A percentile compares a stretch with the other conserved stretches of the same genome.
These are phyloP conservation scores for Basileuterus tristriatus DNA, from an alignment of 2,797 vertebrate species.

Conservation along the genomic window DNA sequence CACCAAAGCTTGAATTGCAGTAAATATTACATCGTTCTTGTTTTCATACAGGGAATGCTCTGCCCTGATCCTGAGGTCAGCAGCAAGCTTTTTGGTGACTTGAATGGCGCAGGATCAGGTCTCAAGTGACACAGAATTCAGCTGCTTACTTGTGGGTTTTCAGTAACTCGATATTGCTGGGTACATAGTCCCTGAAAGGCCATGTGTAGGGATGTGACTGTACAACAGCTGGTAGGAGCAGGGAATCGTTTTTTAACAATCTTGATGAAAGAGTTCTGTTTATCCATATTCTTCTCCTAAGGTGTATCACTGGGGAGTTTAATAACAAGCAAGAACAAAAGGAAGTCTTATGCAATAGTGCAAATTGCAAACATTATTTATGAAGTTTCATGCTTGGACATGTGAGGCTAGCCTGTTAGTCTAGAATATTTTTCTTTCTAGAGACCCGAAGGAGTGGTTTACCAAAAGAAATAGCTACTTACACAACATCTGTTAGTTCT, in stretches of 20 bases:
- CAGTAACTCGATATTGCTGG: not conserved
- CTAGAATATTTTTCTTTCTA: not conserved
- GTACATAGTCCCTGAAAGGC: not conserved
- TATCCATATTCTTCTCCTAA: not conserved
- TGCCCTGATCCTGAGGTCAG: not conserved
- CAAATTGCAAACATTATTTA: not conserved
- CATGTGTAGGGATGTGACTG: not conserved
- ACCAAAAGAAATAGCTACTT: not conserved
- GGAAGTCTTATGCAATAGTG: not conserved
- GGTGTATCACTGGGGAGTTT: not conserved
- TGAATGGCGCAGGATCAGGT: not conserved
- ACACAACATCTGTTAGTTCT: not conserved
- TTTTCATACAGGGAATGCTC: not conserved
- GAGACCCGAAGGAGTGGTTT: not conserved
- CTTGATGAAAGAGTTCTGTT: not conserved
- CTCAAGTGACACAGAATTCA: not conserved
- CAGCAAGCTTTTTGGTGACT: not conserved
- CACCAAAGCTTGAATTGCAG: not conserved
- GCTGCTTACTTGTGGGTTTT: constrained; percentile 5
- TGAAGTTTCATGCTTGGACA: not conserved
- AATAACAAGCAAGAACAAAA: not conserved
- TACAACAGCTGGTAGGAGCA: not conserved
- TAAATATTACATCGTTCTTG: not conserved
- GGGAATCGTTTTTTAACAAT: not conserved
- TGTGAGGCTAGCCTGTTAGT: not conserved